phyloP scores from a whole-genome alignment of 1,140 invertebrate genomes.

The Rhyzopertha dominica region DNA sequence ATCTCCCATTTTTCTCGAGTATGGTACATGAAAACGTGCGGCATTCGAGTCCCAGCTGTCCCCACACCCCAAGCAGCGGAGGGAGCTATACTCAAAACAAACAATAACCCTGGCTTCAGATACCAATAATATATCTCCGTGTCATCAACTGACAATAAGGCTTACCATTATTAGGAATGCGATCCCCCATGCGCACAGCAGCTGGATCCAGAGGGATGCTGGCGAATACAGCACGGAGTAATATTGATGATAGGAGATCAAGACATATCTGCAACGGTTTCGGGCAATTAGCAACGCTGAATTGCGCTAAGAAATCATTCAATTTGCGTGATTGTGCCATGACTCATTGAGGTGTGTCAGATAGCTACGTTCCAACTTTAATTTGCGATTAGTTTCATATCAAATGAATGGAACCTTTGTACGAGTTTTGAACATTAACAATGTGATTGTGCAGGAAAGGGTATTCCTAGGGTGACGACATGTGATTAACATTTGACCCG shows the following conservation, averaged over 20 bases:
- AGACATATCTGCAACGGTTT: constrained; percentile 73
- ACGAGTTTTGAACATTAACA: no score
- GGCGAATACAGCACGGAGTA: constrained; percentile 71
- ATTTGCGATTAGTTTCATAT: no score
- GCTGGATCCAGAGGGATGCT: constrained; percentile 65
- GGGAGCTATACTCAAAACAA: constrained; percentile 73
- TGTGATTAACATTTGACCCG: no score
- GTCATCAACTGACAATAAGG: constrained; percentile 9
- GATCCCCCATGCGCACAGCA: constrained; percentile 71
- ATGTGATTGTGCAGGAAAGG: no score
- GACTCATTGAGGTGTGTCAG: no score
- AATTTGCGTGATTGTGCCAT: no score
- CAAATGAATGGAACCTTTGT: no score
- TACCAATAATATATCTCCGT: constrained; percentile 4
- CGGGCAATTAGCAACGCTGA: no score
- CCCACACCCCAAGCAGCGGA: constrained; percentile 76
- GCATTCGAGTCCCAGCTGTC: constrained; percentile 68
- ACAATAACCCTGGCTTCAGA: constrained; percentile 37
- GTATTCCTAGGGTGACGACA: no score
- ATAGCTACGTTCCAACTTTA: no score
- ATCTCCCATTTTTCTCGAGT: constrained; percentile 65
- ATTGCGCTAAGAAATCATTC: no score
- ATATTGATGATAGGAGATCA: constrained; percentile 71
- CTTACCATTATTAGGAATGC: constrained; percentile 60
- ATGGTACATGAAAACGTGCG: constrained; percentile 83